Conservation (phyloP, 1,140 invertebrate genomes). For the Drosophila tsacasi region DNA sequence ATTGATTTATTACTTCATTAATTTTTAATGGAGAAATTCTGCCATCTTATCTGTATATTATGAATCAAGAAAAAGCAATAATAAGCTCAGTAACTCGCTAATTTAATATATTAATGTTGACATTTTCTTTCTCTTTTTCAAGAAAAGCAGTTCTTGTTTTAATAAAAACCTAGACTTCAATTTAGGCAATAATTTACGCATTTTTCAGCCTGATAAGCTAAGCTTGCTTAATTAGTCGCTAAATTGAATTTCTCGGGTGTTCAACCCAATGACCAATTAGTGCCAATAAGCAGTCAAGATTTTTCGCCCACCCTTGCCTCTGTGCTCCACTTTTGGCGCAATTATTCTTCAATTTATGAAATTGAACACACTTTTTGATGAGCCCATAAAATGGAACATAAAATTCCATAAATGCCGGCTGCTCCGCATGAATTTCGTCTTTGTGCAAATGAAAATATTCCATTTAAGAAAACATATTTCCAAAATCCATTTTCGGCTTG, state of each 20-base stretch:
- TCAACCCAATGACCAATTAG: slow-evolving; percentile 59
- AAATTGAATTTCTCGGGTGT: slow-evolving; percentile 39
- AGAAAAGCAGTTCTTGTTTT: not conserved
- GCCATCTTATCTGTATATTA: too few species aligned
- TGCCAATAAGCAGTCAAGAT: slow-evolving; percentile 63
- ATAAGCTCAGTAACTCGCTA: too few species aligned
- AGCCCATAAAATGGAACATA: slow-evolving; percentile 61
- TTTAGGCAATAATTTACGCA: slow-evolving; percentile 14
- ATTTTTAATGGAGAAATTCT: not conserved
- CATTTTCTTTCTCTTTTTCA: not conserved
- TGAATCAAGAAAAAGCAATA: too few species aligned
- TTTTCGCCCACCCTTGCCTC: slow-evolving; percentile 22
- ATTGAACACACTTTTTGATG: slow-evolving; percentile 68
- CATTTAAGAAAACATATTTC: slow-evolving; percentile 56
- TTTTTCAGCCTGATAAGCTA: slow-evolving; percentile 17
- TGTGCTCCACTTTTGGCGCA: slow-evolving; percentile 38
- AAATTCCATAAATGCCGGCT: slow-evolving; percentile 65
- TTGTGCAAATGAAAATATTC: slow-evolving; percentile 60
- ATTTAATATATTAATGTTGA: not conserved
- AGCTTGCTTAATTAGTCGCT: slow-evolving; percentile 37
- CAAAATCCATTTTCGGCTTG: slow-evolving; percentile 30
- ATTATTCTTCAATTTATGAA: slow-evolving; percentile 76
- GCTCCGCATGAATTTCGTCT: slow-evolving; percentile 9
- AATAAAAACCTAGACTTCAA: not conserved
- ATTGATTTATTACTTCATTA: not conserved